Percentiles rank a stretch among this genome's conserved stretches.
Evolutionary conservation across 2,888 invertebrate species (phyloP).

Genomic region (Minunthozetes semirufus): DNA sequence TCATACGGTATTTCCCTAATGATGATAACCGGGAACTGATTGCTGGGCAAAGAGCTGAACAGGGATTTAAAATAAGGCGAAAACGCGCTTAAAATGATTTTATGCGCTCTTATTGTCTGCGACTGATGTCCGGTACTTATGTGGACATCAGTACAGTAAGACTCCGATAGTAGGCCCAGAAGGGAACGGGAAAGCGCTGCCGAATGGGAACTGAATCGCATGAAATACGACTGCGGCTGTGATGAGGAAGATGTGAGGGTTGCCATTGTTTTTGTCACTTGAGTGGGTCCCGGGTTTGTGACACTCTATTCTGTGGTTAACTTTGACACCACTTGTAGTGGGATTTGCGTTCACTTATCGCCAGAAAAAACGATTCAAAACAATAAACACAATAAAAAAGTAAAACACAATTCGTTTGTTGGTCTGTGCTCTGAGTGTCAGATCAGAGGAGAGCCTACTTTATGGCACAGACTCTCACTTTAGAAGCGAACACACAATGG

Average conservation of each 20-base stretch:
- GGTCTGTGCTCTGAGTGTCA: too few species aligned
- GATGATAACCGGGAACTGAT: constrained; percentile 32
- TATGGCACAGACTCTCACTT: too few species aligned
- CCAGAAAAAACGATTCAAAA: too few species aligned
- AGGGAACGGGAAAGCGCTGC: constrained; percentile 15
- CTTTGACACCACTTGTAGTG: too few species aligned
- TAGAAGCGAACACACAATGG: too few species aligned
- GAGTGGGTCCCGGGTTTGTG: too few species aligned
- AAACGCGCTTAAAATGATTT: constrained; percentile 34
- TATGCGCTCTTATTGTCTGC: constrained; percentile 35
- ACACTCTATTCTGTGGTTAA: neutral
- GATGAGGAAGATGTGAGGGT: neutral
- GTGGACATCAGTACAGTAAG: constrained; percentile 26
- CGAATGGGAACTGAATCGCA: constrained; percentile 15
- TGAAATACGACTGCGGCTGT: neutral
- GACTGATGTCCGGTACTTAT: constrained; percentile 29
- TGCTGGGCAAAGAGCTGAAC: constrained; percentile 34
- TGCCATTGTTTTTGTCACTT: neutral
- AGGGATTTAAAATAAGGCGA: constrained; percentile 35
- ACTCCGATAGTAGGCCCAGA: constrained; percentile 21
- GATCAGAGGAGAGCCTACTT: too few species aligned
- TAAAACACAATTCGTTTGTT: too few species aligned
- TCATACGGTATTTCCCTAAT: constrained; percentile 29
- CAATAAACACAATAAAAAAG: too few species aligned
- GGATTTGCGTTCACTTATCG: too few species aligned